These are phyloP conservation scores for Taphrorychus bicolor DNA, from an alignment of 2,888 invertebrate genomes.

Conservation along the genomic window DNA sequence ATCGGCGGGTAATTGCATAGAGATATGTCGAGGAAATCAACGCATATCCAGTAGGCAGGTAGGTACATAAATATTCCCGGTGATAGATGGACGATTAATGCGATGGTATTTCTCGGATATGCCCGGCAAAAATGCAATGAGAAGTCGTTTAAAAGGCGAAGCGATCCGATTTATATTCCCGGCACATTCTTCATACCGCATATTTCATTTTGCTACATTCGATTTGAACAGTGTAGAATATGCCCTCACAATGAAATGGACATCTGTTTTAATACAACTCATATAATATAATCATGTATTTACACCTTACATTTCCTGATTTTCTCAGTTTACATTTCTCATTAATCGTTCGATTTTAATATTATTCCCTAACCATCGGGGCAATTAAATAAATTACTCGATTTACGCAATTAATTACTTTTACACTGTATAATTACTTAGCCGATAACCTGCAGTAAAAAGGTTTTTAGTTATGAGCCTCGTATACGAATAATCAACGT, in stretches of 20 bases:
- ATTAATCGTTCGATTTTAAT: not conserved
- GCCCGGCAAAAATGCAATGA: constrained; percentile 15
- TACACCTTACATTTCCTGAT: too few species aligned
- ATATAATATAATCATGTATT: too few species aligned
- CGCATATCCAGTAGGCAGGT: constrained; percentile 5
- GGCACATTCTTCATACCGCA: constrained; percentile 17
- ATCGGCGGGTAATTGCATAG: not conserved
- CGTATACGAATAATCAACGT: too few species aligned
- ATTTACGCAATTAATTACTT: constrained; percentile 19
- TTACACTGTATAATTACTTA: constrained; percentile 14
- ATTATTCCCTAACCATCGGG: not conserved
- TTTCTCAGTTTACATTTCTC: not conserved
- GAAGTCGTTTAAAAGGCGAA: constrained; percentile 17
- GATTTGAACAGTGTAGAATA: not conserved
- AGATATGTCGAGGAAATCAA: not conserved
- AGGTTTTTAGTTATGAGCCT: not conserved
- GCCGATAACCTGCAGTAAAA: not conserved
- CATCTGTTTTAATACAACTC: too few species aligned
- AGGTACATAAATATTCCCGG: constrained; percentile 18
- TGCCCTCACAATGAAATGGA: not conserved
- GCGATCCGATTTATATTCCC: constrained; percentile 24
- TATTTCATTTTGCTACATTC: constrained; percentile 10
- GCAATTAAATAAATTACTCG: constrained; percentile 2
- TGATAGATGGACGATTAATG: constrained; percentile 25
- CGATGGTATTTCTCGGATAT: constrained; percentile 16